Evolutionary conservation across 2,113 vertebrate species (phyloP).

Genomic region (Podiceps cristatus): DNA sequence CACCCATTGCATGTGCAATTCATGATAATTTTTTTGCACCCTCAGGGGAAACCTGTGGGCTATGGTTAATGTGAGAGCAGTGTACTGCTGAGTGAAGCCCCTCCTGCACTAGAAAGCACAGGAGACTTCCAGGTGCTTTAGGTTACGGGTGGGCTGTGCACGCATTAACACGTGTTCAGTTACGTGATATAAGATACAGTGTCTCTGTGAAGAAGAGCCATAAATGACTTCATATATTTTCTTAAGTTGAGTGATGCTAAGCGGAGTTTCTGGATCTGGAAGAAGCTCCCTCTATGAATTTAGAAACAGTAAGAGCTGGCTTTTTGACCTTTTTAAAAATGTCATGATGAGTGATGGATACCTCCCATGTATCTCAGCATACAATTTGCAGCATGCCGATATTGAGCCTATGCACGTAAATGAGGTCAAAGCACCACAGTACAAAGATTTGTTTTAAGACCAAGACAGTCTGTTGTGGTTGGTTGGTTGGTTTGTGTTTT

Average conservation of each 20-base stretch:
- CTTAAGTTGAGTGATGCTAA: background rate
- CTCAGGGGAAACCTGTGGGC: background rate
- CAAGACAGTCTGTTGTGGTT: background rate
- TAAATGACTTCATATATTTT: background rate
- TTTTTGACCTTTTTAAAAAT: background rate
- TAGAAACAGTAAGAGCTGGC: background rate
- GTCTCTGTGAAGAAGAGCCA: fast-evolving
- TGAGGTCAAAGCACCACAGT: background rate
- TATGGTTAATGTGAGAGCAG: background rate
- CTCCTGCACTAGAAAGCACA: background rate
- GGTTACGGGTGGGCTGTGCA: fast-evolving
- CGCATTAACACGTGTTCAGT: background rate
- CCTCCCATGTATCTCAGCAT: background rate
- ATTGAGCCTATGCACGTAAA: background rate
- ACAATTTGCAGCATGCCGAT: background rate
- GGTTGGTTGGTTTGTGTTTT: background rate
- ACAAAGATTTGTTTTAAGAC: background rate
- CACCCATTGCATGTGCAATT: background rate
- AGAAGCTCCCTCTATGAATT: background rate
- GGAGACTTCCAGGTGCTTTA: background rate
- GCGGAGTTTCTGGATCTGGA: background rate
- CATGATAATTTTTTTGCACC: background rate
- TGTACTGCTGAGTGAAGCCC: background rate
- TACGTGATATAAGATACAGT: fast-evolving
- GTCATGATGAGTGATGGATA: background rate